Evolutionary conservation across 2,113 vertebrate genomes (phyloP), one percentile per base, ranked within the genome.

Genomic region (Phaethon lepturus): DNA sequence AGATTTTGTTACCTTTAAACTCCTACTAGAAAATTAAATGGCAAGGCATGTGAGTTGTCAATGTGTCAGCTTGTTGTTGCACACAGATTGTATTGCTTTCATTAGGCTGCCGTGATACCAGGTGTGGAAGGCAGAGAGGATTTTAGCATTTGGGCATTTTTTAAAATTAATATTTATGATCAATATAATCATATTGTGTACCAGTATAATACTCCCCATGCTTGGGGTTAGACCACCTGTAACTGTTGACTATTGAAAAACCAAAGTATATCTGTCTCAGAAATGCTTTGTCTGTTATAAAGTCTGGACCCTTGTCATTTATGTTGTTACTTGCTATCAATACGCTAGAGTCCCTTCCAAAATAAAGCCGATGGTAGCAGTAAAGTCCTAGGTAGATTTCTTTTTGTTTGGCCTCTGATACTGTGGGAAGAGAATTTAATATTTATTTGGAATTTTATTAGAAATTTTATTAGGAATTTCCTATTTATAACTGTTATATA

Each of bases 131-230:
- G n/a, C 6, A 2, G 78, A 31, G 44, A 60, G 11, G 20, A 19
- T 10, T 72, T 63, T 64, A 73, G 5, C 26, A 40, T 73, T 60
- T 58, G 12, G 49, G 4, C 33, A 9, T 72, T 67, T 80, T 84
- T 25, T 1, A 1, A 60, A 64, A 49, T 26, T 3, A 38, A 7
- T 74, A 23, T 69, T 87, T 68, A 14, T 80, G 42, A 40, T 5
- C 0, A 3, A 22, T 69, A 7, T 8, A 60, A 17, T 47, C 9
- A 6, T 7, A 0, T 17, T 47, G 6, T 29, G 18, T 44, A 31
- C 4, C 6, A 1, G 9, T 38, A 7, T 18, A 44, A 33, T 50
- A 28, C 10, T 55, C 4, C 33, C 7, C 14, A 1, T 20, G 6
- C 19, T 25, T 77, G 28, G 22, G 13, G 33, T 75, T 53, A 45